These are phyloP conservation scores for Ammospiza caudacuta DNA, from an alignment of 2,113 vertebrate genomes.

Conservation along the genomic window DNA sequence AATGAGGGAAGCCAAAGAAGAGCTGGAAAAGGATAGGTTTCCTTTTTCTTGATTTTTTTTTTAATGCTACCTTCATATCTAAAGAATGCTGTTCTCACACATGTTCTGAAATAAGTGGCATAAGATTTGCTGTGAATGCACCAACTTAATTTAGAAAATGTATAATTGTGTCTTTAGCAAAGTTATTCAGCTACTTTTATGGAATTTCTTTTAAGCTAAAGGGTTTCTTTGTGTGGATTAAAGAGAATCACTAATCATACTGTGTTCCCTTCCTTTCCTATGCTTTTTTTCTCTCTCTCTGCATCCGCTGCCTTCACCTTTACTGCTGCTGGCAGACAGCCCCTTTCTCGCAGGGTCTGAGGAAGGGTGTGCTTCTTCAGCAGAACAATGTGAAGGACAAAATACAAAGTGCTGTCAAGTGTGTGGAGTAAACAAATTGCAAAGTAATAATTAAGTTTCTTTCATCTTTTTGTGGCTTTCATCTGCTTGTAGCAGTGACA, in stretches of 20 bases:
- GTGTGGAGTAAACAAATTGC: slow-evolving; percentile 44
- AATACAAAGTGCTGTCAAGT: slow-evolving; percentile 48
- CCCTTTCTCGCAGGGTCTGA: background rate
- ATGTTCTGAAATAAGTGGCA: background rate
- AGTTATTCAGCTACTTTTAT: background rate
- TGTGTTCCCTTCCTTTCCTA: slow-evolving; percentile 38
- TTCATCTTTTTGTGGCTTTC: slow-evolving; percentile 56
- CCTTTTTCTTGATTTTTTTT: background rate
- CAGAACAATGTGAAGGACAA: slow-evolving; percentile 52
- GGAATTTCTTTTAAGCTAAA: background rate
- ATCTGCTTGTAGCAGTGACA: background rate
- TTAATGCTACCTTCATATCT: background rate
- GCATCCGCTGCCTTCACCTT: slow-evolving; percentile 43
- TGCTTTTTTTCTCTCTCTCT: background rate
- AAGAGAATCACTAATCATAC: slow-evolving; percentile 7
- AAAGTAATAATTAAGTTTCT: slow-evolving; percentile 37
- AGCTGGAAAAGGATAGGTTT: background rate
- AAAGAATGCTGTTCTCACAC: background rate
- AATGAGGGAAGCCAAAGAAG: background rate
- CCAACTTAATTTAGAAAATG: background rate
- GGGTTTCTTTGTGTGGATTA: background rate
- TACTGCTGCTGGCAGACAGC: slow-evolving; percentile 49
- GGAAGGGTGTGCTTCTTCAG: slow-evolving; percentile 61
- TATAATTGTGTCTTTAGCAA: background rate
- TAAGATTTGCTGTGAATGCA: background rate